Percentiles rank a stretch among this genome's conserved stretches.
Evolutionary conservation across 2,888 invertebrate genomes (phyloP).

Genomic region (Melangyna quadrimaculata): DNA sequence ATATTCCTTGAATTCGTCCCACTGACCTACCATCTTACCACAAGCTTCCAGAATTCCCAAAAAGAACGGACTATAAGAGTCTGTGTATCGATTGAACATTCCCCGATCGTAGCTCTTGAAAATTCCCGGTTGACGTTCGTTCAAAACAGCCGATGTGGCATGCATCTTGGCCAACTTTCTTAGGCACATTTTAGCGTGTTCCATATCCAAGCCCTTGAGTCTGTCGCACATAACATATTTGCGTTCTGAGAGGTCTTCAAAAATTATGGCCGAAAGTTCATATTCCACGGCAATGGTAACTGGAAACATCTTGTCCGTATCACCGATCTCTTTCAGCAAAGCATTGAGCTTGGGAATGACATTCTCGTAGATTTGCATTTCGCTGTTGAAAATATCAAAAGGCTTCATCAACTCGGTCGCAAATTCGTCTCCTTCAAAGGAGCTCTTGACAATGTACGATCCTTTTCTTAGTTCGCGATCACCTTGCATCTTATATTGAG

Average conservation of each 20-base stretch:
- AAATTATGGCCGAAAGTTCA: slow-evolving; percentile 76
- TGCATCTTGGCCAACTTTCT: slow-evolving; percentile 82
- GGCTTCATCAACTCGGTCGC: slow-evolving; percentile 75
- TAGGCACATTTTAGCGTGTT: slow-evolving; percentile 80
- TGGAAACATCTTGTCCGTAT: slow-evolving; percentile 78
- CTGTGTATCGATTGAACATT: slow-evolving; percentile 79
- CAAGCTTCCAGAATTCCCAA: slow-evolving; percentile 77
- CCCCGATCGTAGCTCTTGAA: slow-evolving; percentile 78
- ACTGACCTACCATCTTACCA: slow-evolving; percentile 74
- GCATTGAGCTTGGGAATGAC: slow-evolving; percentile 77
- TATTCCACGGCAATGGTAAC: slow-evolving; percentile 78
- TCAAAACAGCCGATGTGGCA: slow-evolving; percentile 81
- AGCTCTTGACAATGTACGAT: slow-evolving; percentile 77
- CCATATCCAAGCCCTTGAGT: slow-evolving; percentile 79
- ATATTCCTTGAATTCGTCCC: slow-evolving; percentile 76
- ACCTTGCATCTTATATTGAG: slow-evolving; percentile 73
- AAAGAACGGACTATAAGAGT: slow-evolving; percentile 76
- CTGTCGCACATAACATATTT: slow-evolving; percentile 78
- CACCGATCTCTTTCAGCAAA: slow-evolving; percentile 75
- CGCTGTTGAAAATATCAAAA: slow-evolving; percentile 79
- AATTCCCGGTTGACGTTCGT: slow-evolving; percentile 77
- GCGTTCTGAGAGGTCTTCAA: slow-evolving; percentile 78
- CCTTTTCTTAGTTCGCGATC: slow-evolving; percentile 48
- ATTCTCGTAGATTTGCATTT: slow-evolving; percentile 78
- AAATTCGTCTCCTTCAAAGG: slow-evolving; percentile 77